Evolutionary conservation across 2,797 vertebrate species (phyloP).

Genomic region (Pseudochirops corinnae): DNA sequence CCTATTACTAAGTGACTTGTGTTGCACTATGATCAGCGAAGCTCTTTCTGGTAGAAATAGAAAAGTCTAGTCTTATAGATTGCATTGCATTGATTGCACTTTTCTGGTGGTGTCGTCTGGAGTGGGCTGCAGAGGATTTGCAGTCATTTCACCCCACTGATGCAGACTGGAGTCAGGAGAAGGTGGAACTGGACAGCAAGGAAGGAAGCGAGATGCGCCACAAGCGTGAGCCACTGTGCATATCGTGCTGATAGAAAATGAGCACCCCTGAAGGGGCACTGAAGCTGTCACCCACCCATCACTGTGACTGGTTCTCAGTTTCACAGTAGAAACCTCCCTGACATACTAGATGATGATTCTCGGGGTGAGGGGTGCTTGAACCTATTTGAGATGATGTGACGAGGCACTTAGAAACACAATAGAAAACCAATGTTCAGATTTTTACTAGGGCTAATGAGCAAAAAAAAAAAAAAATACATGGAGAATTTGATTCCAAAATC

Average conservation of each 20-base stretch:
- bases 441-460: not conserved
- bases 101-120: slow-evolving; percentile 8
- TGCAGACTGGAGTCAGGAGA: slow-evolving; percentile 18
- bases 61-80: not conserved
- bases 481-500: slow-evolving; percentile 10
- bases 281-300: not conserved
- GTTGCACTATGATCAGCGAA: not conserved
- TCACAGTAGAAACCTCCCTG: not conserved
- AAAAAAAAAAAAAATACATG: not conserved
- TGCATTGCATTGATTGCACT: not conserved
- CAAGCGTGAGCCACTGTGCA: not conserved
- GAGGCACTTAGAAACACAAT: slow-evolving; percentile 19
- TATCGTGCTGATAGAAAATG: slow-evolving; percentile 20
- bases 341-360: slow-evolving; percentile 46
- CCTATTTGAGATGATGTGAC: not conserved
- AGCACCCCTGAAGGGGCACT: slow-evolving; percentile 16
- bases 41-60: slow-evolving; percentile 34
- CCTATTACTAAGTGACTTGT: not conserved
- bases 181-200: slow-evolving; percentile 8
- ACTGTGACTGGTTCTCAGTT: slow-evolving; percentile 43
- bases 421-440: slow-evolving; percentile 15
- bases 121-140: slow-evolving; percentile 23
- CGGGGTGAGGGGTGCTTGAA: not conserved
- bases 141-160: slow-evolving; percentile 32
- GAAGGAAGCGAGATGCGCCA: slow-evolving; percentile 42